These are phyloP conservation scores for Nannoperca obscura DNA, from an alignment of 2,797 vertebrate genomes.

Conservation along the genomic window DNA sequence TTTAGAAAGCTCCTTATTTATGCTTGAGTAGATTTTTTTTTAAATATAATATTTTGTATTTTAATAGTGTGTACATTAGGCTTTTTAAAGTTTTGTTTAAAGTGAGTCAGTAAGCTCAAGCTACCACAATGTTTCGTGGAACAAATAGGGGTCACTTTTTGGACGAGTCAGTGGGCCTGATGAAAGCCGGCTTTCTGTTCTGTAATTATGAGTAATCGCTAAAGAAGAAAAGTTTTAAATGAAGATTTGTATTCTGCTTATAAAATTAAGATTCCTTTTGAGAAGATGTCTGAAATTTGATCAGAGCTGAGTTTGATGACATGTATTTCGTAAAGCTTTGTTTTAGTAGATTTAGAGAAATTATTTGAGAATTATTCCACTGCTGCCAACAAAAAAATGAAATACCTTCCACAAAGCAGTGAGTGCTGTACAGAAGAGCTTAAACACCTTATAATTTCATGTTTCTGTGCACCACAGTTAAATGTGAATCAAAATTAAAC, in stretches of 20 bases:
- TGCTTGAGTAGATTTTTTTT: slow-evolving; percentile 54
- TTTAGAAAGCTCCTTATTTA: slow-evolving; percentile 63
- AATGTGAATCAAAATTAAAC: slow-evolving; percentile 83
- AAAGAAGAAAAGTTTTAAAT: slow-evolving; percentile 30
- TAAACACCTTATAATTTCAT: slow-evolving; percentile 66
- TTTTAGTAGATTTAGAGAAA: slow-evolving; percentile 44
- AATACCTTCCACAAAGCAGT: slow-evolving; percentile 49
- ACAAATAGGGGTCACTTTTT: slow-evolving; percentile 18
- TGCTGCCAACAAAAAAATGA: slow-evolving; percentile 44
- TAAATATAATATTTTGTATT: slow-evolving; percentile 42
- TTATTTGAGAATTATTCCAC: slow-evolving; percentile 42
- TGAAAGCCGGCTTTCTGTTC: slow-evolving; percentile 62
- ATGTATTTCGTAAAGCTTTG: slow-evolving; percentile 41
- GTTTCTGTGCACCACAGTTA: slow-evolving; percentile 81
- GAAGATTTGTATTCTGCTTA: slow-evolving; percentile 56
- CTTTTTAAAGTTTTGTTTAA: slow-evolving; percentile 48
- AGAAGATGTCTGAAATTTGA: slow-evolving; percentile 53
- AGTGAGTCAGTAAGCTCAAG: slow-evolving; percentile 48
- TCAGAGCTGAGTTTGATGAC: slow-evolving; percentile 52
- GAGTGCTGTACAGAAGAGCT: slow-evolving; percentile 73
- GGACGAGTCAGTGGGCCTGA: slow-evolving; percentile 28
- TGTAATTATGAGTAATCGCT: slow-evolving; percentile 27
- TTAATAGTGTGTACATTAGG: slow-evolving; percentile 62
- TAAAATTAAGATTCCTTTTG: slow-evolving; percentile 52
- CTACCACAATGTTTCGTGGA: slow-evolving; percentile 29